Percentiles rank a stretch among this genome's conserved stretches.
Conservation (phyloP, 2,888 invertebrate species). For the Epistrophella euchroma region DNA sequence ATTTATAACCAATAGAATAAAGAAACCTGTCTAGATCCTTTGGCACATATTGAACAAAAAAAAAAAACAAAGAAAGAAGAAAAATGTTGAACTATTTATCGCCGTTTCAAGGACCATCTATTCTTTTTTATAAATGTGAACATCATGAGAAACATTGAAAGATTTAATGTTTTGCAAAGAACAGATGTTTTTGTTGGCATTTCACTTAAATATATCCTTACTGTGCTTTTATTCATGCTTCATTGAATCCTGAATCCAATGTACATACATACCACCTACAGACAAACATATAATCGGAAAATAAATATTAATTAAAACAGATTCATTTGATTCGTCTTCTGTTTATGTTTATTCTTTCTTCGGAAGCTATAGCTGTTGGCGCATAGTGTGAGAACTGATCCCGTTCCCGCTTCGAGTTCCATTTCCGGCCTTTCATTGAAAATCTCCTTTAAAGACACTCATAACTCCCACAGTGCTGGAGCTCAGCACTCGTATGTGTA, state of each 20-base stretch:
- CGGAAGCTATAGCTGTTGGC: not conserved
- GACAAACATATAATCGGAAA: slow-evolving; percentile 23
- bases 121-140: slow-evolving; percentile 12
- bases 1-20: slow-evolving; percentile 12
- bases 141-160: slow-evolving; percentile 14
- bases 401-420: not conserved
- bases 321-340: slow-evolving; percentile 53
- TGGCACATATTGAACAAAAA: not conserved
- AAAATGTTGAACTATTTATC: slow-evolving; percentile 20
- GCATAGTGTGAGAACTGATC: not conserved
- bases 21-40: slow-evolving; percentile 27
- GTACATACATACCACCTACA: not conserved
- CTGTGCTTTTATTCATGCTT: slow-evolving; percentile 40
- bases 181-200: slow-evolving; percentile 29
- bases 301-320: slow-evolving; percentile 72
- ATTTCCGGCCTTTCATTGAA: slow-evolving; percentile 21
- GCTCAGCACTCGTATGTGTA: too few relatives aligned
- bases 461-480: not conserved
- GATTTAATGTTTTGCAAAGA: not conserved
- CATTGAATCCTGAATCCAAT: slow-evolving; percentile 39
- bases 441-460: slow-evolving; percentile 20
- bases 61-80: not conserved
- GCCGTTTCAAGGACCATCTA: slow-evolving; percentile 27
- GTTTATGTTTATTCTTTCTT: slow-evolving; percentile 30
- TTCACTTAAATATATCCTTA: slow-evolving; percentile 2